Evolutionary conservation across 2,113 vertebrate species (phyloP), one percentile per base, ranked within the genome.

Genomic region (Amphiprion percula): DNA sequence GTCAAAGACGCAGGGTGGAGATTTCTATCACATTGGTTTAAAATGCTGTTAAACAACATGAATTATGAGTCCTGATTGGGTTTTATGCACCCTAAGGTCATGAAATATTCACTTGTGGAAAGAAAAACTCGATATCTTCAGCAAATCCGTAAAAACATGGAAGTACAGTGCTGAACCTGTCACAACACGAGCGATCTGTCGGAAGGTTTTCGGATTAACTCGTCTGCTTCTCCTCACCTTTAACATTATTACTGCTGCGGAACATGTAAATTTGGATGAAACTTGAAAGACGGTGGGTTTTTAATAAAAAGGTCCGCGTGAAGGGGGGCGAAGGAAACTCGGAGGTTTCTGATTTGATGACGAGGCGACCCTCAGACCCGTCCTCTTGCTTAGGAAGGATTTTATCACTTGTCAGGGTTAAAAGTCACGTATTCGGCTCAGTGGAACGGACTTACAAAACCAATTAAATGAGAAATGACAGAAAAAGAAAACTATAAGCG

Each of bases 401-500:
- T 19, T 53, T 12, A 23, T 46, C 16, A 60, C 62, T 66, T 47
- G 10, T 67, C 10, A 2, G 44, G 16, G 15, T 54, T 67, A 28
- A 70, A 67, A 65, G 58, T 80, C 67, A 61, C 0, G 0, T 8
- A 68, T 23, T 59, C 65, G 37, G 49, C 56, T 15, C 50, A 49
- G 59, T 15, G 60, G 54, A 79, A 68, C 60, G 1, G 44, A 19
- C 55, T 56, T 26, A 12, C 16, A 8, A 61, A 74, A 52, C 59
- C 73, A 80, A 80, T 83, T 80, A 80, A 24, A 79, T 28, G 65
- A 63, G 62, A 58, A 11, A 37, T 46, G 61, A 71, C 54, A 77
- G 33, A 33, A 76, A 8, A 15, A 2, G 12, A 15, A 44, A 12
- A 44, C 15, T 44, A 14, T 44, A 14, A 44, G 41, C 41, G 12